Conservation (phyloP, 2,113 vertebrate genomes). For the Coturnix japonica region DNA sequence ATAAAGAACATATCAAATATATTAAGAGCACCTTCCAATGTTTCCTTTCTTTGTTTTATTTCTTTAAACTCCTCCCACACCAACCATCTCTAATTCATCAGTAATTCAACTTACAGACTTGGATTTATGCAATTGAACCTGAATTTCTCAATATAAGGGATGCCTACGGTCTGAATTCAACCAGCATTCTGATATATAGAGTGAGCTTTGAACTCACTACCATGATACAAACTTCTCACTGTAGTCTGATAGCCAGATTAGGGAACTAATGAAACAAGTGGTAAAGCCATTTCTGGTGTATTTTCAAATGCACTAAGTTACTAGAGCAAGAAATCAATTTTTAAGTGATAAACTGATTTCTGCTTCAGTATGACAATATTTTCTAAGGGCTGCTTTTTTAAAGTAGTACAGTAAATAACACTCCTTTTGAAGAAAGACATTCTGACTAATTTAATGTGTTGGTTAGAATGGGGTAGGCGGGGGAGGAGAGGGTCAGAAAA, state of each 20-base stretch:
- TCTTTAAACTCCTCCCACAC: neutral
- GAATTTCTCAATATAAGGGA: neutral
- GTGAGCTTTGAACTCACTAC: neutral
- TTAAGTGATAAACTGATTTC: neutral
- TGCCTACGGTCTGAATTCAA: neutral
- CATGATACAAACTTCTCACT: neutral
- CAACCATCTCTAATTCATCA: neutral
- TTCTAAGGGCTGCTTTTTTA: neutral
- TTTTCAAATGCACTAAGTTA: neutral
- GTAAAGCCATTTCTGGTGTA: neutral
- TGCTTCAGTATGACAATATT: neutral
- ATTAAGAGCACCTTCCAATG: neutral
- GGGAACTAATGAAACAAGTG: neutral
- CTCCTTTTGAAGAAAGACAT: neutral
- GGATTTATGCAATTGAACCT: neutral
- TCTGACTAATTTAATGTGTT: neutral
- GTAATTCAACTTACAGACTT: neutral
- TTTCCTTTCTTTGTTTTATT: neutral
- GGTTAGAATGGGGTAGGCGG: neutral
- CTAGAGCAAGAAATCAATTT: neutral
- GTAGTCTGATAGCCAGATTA: neutral
- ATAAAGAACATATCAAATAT: neutral
- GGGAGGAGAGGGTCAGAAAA: neutral
- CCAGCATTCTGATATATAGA: fast-evolving
- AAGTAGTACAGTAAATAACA: neutral